phyloP scores from a whole-genome alignment of 2,113 vertebrate genomes.

The Hippocampus abdominalis region DNA sequence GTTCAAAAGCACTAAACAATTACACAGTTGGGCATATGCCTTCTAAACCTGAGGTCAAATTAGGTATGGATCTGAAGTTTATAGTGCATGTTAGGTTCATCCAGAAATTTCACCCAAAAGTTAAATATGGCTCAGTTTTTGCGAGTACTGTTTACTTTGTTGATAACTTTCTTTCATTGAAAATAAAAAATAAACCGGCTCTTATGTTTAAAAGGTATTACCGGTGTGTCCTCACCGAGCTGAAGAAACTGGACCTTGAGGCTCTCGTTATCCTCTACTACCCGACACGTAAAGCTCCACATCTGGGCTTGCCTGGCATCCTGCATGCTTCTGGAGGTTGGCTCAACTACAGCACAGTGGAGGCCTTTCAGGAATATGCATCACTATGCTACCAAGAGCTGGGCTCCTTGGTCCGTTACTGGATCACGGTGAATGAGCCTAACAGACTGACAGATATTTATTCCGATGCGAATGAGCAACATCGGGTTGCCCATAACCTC shows the following conservation, averaged over 20 bases:
- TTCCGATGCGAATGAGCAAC: constrained; percentile 70
- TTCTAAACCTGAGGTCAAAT: no score
- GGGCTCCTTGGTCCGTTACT: constrained; percentile 80
- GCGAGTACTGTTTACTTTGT: not conserved
- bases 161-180: no score
- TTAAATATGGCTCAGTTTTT: no score
- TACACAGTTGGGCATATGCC: not conserved
- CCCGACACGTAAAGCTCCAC: constrained; percentile 75
- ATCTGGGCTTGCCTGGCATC: constrained; percentile 76
- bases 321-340: constrained; percentile 81
- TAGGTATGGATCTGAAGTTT: no score
- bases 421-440: constrained; percentile 95
- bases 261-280: constrained; percentile 84
- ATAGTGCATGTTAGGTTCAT: not conserved
- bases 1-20: not conserved
- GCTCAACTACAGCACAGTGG: constrained; percentile 77
- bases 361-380: constrained; percentile 82
- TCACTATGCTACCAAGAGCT: constrained; percentile 85
- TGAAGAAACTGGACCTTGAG: constrained; percentile 72
- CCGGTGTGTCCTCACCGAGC: constrained; percentile 81
- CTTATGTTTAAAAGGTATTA: constrained; percentile 74
- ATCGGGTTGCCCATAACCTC: constrained; percentile 80
- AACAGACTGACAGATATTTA: constrained; percentile 82
- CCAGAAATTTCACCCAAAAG: not conserved
- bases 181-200: no score